These are phyloP conservation scores for Erebia palarica DNA, from an alignment of 2,888 invertebrate species.

Conservation along the genomic window DNA sequence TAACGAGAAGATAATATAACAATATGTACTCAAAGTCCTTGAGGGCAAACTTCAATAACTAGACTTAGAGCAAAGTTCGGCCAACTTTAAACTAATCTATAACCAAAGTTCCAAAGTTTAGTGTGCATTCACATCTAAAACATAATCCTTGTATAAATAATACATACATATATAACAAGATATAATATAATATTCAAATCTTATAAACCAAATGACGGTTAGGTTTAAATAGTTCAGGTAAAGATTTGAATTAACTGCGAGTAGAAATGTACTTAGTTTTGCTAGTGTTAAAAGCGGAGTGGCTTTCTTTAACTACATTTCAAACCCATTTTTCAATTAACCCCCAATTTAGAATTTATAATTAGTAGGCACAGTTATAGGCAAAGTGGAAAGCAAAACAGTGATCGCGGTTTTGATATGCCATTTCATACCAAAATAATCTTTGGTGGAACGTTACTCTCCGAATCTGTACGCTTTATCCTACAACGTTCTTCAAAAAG, in stretches of 20 bases:
- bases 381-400: not conserved
- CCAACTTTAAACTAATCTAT: slow-evolving; percentile 31
- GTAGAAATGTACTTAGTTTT: too few relatives aligned
- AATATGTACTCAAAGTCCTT: slow-evolving; percentile 14
- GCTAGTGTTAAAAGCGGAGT: too few relatives aligned
- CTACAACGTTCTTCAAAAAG: slow-evolving; percentile 3
- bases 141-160: not conserved
- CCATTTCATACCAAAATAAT: not conserved
- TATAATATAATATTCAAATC: not conserved
- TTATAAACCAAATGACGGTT: too few relatives aligned
- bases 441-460: not conserved
- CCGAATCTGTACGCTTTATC: not conserved
- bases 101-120: slow-evolving; percentile 15
- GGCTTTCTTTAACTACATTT: too few relatives aligned
- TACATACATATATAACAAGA: too few relatives aligned
- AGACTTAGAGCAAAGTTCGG: slow-evolving; percentile 35
- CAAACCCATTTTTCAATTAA: too few relatives aligned
- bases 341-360: too few relatives aligned
- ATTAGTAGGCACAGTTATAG: too few relatives aligned
- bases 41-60: slow-evolving; percentile 37
- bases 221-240: too few relatives aligned
- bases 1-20: not conserved
- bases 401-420: not conserved
- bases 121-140: not conserved
- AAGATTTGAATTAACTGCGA: too few relatives aligned